Percentiles rank a stretch among this genome's conserved stretches.
Conservation (phyloP, 2,113 vertebrate genomes). For the Esox niger region DNA sequence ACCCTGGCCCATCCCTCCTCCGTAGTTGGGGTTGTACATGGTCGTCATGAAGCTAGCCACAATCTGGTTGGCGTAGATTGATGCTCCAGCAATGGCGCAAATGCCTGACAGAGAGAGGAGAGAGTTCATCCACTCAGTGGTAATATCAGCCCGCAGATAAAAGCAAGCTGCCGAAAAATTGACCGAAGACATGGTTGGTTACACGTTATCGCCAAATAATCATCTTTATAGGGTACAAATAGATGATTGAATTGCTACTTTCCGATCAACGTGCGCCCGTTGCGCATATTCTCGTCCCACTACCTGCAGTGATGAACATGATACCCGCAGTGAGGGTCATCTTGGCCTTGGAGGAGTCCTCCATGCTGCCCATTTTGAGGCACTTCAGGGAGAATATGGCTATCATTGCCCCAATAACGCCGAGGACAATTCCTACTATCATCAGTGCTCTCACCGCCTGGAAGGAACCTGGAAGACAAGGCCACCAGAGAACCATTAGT, state of each 20-base stretch:
- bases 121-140: not conserved
- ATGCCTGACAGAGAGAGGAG: slow-evolving; percentile 65
- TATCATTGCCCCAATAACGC: slow-evolving; percentile 72
- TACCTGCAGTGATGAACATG: slow-evolving; percentile 85
- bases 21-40: slow-evolving; percentile 45
- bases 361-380: slow-evolving; percentile 80
- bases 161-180: not conserved
- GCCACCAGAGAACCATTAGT: not conserved
- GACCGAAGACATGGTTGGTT: not conserved
- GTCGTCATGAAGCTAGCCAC: slow-evolving; percentile 85
- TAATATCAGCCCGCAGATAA: not conserved
- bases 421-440: slow-evolving; percentile 82
- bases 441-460: slow-evolving; percentile 87
- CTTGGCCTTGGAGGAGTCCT: slow-evolving; percentile 81
- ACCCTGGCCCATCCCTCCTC: slow-evolving; percentile 15
- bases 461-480: slow-evolving; percentile 73
- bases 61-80: slow-evolving; percentile 89
- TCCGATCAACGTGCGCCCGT: too few species aligned
- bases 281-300: not conserved
- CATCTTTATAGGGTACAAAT: too few species aligned
- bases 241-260: too few species aligned
- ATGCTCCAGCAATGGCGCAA: slow-evolving; percentile 86
- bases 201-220: too few species aligned
- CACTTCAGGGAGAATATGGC: slow-evolving; percentile 85
- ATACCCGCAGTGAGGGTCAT: slow-evolving; percentile 87